A percentile compares a stretch with the other conserved stretches of the same genome.
phyloP scores from a whole-genome alignment of 2,113 vertebrate species.

The Litocranius walleri region DNA sequence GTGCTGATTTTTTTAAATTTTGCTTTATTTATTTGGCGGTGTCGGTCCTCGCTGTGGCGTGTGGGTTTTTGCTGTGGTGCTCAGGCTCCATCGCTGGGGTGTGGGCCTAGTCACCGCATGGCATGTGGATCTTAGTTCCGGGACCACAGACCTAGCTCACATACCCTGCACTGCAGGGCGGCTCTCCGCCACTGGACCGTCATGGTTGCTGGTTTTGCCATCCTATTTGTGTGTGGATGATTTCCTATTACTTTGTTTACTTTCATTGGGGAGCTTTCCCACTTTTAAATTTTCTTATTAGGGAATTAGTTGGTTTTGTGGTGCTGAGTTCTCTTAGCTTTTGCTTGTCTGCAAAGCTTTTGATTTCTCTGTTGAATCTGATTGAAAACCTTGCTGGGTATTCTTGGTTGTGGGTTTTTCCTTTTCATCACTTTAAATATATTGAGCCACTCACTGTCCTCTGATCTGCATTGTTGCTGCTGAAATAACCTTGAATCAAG shows the following conservation, averaged over 20 bases:
- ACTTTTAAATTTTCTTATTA: not conserved
- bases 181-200: not conserved
- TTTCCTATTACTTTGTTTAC: not conserved
- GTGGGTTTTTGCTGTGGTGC: not conserved
- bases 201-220: not conserved
- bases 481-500: not conserved
- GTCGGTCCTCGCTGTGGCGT: not conserved
- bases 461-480: not conserved
- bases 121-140: not conserved
- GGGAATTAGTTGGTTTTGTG: not conserved
- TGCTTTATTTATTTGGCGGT: not conserved
- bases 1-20: not conserved
- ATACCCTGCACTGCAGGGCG: not conserved
- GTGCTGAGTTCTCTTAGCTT: not conserved
- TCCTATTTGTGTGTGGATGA: not conserved
- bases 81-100: not conserved
- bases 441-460: not conserved
- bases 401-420: not conserved
- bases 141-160: not conserved
- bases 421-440: not conserved
- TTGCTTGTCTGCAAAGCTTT: not conserved
- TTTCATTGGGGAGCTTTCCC: not conserved
- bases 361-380: not conserved
- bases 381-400: not conserved
- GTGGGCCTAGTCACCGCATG: fast-evolving